A percentile compares a stretch with the other conserved stretches of the same genome.
Evolutionary conservation across 1,140 invertebrate species (phyloP).

Genomic region (Hyphantria cunea): DNA sequence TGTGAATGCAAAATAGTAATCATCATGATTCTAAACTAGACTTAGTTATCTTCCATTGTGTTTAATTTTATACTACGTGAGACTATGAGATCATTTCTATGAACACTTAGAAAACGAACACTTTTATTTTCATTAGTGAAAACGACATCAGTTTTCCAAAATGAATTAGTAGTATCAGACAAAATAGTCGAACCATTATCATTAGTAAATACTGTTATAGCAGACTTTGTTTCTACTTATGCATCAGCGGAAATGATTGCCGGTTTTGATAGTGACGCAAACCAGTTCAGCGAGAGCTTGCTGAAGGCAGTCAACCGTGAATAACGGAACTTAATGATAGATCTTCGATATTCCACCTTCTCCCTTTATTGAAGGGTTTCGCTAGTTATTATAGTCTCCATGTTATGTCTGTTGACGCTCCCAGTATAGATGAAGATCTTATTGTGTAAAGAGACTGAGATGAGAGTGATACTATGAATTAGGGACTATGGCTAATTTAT

Average conservation of each 20-base stretch:
- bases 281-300: conserved; percentile 18
- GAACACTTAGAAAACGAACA: too few relatives aligned
- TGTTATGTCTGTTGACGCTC: background rate
- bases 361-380: background rate
- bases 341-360: background rate
- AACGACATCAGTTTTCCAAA: too few relatives aligned
- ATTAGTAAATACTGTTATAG: conserved; percentile 1
- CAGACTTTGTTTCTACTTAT: conserved; percentile 1
- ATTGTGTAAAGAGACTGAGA: background rate
- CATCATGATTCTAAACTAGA: too few relatives aligned
- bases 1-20: too few relatives aligned
- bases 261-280: conserved; percentile 26
- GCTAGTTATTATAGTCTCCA: background rate
- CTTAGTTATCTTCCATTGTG: too few relatives aligned
- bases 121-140: too few relatives aligned
- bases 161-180: too few relatives aligned
- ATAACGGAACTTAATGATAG: conserved; percentile 1
- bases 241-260: conserved; percentile 24
- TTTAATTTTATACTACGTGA: too few relatives aligned
- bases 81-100: too few relatives aligned
- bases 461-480: too few relatives aligned
- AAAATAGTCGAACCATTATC: background rate
- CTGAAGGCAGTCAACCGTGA: background rate
- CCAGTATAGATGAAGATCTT: background rate
- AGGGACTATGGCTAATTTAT: too few relatives aligned